These are phyloP conservation scores for Lamellibrachia luymesi DNA, from an alignment of 1,140 invertebrate species.

Conservation along the genomic window DNA sequence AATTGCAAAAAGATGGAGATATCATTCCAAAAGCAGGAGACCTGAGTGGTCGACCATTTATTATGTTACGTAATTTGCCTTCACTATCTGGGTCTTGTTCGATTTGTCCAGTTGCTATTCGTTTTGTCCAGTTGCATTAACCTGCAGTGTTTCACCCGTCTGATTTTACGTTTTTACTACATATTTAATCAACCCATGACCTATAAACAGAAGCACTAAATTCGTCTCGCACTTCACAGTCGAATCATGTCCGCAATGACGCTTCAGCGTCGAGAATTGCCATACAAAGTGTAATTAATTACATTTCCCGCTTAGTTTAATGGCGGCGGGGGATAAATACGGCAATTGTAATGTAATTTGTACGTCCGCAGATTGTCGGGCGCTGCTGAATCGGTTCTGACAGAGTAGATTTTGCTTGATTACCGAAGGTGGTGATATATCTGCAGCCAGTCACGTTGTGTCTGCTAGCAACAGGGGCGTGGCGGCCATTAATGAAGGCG, in stretches of 20 bases:
- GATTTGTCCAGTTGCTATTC: background rate
- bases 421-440: background rate
- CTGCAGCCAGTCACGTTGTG: background rate
- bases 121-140: background rate
- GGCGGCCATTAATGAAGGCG: background rate
- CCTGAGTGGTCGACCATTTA: no score
- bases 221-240: background rate
- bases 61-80: background rate
- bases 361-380: background rate
- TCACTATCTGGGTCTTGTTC: background rate
- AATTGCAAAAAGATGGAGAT: no score
- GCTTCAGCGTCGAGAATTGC: background rate
- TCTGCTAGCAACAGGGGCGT: background rate
- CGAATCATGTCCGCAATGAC: background rate
- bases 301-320: background rate
- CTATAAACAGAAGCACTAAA: background rate
- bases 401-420: background rate
- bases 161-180: background rate
- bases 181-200: background rate
- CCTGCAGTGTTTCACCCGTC: background rate
- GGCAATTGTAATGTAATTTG: background rate
- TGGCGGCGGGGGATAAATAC: background rate
- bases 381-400: background rate
- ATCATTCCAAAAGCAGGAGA: no score
- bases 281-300: background rate